Evolutionary conservation across 2,888 invertebrate genomes (phyloP).

Genomic region (Ctena decussata): DNA sequence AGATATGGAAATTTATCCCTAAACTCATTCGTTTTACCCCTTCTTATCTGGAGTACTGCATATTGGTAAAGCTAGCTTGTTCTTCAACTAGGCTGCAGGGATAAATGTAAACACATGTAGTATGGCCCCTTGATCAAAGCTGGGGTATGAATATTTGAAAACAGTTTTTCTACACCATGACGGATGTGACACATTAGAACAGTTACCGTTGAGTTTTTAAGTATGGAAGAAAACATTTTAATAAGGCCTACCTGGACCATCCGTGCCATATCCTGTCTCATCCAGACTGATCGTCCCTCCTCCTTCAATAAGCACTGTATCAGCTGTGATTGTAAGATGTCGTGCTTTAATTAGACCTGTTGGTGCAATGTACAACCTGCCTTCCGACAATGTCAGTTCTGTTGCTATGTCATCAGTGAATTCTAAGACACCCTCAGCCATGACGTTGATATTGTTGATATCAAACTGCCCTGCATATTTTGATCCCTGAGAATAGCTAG

Average conservation of each 20-base stretch:
- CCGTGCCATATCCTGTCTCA: constrained; percentile 31
- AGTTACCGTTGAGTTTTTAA: too few species aligned
- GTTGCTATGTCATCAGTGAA: constrained; percentile 42
- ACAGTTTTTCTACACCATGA: too few species aligned
- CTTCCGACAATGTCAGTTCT: constrained; percentile 26
- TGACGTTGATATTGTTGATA: constrained; percentile 46
- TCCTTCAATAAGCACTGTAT: constrained; percentile 57
- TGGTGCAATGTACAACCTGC: constrained; percentile 55
- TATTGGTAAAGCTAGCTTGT: too few species aligned
- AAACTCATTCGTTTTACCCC: too few species aligned
- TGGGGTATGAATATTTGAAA: too few species aligned
- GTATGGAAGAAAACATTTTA: too few species aligned
- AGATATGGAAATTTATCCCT: too few species aligned
- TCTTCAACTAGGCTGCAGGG: too few species aligned
- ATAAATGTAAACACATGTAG: too few species aligned
- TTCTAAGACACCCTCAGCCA: constrained; percentile 44
- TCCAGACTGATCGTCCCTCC: constrained; percentile 65
- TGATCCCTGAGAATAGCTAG: constrained; percentile 42
- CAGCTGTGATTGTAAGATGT: constrained; percentile 39
- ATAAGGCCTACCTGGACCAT: constrained; percentile 71
- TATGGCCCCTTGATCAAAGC: too few species aligned
- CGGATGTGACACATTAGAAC: too few species aligned
- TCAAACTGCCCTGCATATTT: constrained; percentile 29
- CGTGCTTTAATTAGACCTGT: constrained; percentile 50
- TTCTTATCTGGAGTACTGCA: too few species aligned